These are phyloP conservation scores for Elephantulus edwardii DNA, from an alignment of 2,113 vertebrate genomes.

Conservation along the genomic window DNA sequence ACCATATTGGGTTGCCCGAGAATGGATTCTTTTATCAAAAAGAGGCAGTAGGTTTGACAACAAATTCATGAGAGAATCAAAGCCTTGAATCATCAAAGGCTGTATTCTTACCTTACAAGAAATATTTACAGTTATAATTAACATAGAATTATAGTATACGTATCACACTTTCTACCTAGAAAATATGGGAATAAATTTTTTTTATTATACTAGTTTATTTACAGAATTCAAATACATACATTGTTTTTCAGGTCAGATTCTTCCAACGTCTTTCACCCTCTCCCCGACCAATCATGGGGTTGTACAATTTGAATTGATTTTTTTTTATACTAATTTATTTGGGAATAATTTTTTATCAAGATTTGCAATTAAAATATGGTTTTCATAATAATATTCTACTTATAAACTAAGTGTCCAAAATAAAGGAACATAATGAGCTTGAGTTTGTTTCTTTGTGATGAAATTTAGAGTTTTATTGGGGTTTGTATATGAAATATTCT, in stretches of 20 bases:
- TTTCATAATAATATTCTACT: slow-evolving; percentile 38
- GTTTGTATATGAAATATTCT: slow-evolving; percentile 47
- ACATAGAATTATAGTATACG: background rate
- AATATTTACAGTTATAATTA: background rate
- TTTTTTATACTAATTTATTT: too few relatives aligned
- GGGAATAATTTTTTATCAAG: background rate
- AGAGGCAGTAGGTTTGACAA: background rate
- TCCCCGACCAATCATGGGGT: too few relatives aligned
- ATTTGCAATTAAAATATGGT: slow-evolving; percentile 46
- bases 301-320: too few relatives aligned
- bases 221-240: too few relatives aligned
- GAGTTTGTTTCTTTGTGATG: background rate
- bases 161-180: slow-evolving; percentile 6
- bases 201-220: too few relatives aligned
- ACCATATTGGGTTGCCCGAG: background rate
- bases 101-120: background rate
- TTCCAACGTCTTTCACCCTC: too few relatives aligned
- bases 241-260: too few relatives aligned
- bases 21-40: background rate
- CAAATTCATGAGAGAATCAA: background rate
- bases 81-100: background rate
- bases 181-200: background rate
- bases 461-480: slow-evolving; percentile 32
- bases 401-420: slow-evolving; percentile 48
- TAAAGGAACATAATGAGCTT: slow-evolving; percentile 3